phyloP scores from a whole-genome alignment of 2,797 vertebrate species.

The Cryptoprocta ferox region DNA sequence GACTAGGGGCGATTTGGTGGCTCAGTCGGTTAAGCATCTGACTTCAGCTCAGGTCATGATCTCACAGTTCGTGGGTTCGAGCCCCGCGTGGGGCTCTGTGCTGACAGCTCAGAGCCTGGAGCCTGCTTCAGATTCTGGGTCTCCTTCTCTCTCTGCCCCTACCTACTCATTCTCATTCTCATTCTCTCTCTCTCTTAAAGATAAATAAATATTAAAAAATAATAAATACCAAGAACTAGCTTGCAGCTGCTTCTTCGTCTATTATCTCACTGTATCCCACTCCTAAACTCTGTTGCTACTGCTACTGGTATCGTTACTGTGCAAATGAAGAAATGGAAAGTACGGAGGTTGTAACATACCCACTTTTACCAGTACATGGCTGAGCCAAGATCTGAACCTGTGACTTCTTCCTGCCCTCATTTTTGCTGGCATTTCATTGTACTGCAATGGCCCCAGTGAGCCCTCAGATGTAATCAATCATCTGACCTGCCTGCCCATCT shows the following conservation, averaged over 20 bases:
- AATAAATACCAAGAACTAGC: not conserved
- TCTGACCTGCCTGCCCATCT: not conserved
- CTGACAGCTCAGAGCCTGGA: no score
- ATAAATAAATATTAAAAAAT: no score
- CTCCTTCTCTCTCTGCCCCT: no score
- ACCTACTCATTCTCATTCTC: no score
- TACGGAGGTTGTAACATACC: not conserved
- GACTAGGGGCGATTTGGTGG: not conserved
- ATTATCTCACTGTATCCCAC: no score
- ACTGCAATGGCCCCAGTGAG: not conserved
- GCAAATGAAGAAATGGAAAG: not conserved
- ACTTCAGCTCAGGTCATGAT: no score
- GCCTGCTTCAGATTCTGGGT: no score
- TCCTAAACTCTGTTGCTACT: not conserved
- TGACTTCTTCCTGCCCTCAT: not conserved
- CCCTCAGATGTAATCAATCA: not conserved
- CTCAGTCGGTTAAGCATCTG: no score
- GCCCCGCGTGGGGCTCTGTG: no score
- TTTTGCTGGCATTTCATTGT: not conserved
- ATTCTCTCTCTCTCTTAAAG: no score
- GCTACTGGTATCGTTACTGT: not conserved
- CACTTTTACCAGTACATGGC: accelerated
- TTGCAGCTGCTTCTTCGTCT: not conserved
- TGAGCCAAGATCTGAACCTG: not conserved
- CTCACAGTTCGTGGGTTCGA: no score